Base-by-base conservation (phyloP, 2,113 vertebrate genomes). In the Tenebrosternarchus preto region DNA sequence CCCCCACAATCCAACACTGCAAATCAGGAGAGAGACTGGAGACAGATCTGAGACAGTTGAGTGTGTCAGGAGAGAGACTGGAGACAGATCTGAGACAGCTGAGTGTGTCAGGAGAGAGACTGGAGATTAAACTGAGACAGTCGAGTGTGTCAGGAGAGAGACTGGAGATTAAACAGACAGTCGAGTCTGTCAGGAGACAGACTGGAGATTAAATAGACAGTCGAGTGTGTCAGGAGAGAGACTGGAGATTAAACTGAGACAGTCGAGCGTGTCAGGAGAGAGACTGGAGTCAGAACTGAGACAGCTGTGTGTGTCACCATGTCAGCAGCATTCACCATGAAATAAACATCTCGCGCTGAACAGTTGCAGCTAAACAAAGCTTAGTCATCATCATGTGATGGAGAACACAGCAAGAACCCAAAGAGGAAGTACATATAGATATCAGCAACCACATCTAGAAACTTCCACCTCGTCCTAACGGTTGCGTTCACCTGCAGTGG, bases 401-500 rank as follows among this genome's bases (percentile, higher is more conserved):
- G 31, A 67, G 29, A 36, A 3, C 27, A 66, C 7, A 20, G 22
- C 64, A 67, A 67, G 31, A 19, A 17, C 20, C 31, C 31, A 68
- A 68, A 68, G 64, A 68, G 64, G 64, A 68, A 68, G 36, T 12
- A n/a, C 64, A 68, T 9, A 20, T 68, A 20, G 29, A 66, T n/a
- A 39, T 22, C 33, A 11, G 31, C 2, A 75, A 78, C 66, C 77
- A 25, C 60, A 73, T 88, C 87, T 88, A 89, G 64, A 68, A 88
- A 89, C 86, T 84, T 72, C 78, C 77, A 46, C 76, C 82, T 15
- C 9, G 73, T 82, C 75, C 80, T 78, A 67, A 43, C 84, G 78
- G 64, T 68, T 20, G 5, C 29, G 4, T 33, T 39, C 64, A 68
- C 64, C 64, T 64, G 76, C 64, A 2, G 50, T 72, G 88, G 88